A percentile compares a stretch with the other conserved stretches of the same genome.
phyloP scores from a whole-genome alignment of 2,113 vertebrate genomes.

The Procavia capensis region DNA sequence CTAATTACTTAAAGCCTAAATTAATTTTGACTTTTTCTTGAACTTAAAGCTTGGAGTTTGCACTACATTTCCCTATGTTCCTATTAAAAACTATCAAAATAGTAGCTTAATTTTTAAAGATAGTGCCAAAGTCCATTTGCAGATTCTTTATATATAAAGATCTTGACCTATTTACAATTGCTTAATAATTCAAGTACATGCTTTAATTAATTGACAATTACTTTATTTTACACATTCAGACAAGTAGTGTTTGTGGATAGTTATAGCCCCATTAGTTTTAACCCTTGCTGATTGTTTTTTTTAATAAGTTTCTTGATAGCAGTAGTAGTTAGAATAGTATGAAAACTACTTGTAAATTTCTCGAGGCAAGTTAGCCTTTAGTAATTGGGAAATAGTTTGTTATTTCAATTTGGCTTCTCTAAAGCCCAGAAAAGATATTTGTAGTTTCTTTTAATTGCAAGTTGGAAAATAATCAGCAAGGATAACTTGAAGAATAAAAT shows the following conservation, averaged over 20 bases:
- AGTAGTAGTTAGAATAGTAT: constrained; percentile 59
- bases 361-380: constrained; percentile 23
- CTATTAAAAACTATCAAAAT: neutral
- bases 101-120: constrained; percentile 40
- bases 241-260: constrained; percentile 41
- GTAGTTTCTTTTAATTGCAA: constrained; percentile 61
- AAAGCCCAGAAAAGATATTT: constrained; percentile 57
- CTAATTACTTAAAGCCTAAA: constrained; percentile 43
- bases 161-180: constrained; percentile 51
- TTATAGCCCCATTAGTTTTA: constrained; percentile 56
- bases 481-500: constrained; percentile 51
- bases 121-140: constrained; percentile 1
- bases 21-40: constrained; percentile 62
- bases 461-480: constrained; percentile 32
- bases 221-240: constrained; percentile 59
- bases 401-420: constrained; percentile 52
- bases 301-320: constrained; percentile 46
- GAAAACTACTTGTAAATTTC: constrained; percentile 29
- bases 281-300: constrained; percentile 61
- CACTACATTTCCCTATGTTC: neutral
- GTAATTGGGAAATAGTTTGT: constrained; percentile 52
- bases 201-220: constrained; percentile 52
- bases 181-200: constrained; percentile 60
- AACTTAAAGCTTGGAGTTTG: constrained; percentile 49
- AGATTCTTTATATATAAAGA: neutral